Percentiles rank a stretch among this genome's conserved stretches.
These are phyloP conservation scores for Triplophysa rosa DNA, from an alignment of 2,113 vertebrate species.

Conservation along the genomic window DNA sequence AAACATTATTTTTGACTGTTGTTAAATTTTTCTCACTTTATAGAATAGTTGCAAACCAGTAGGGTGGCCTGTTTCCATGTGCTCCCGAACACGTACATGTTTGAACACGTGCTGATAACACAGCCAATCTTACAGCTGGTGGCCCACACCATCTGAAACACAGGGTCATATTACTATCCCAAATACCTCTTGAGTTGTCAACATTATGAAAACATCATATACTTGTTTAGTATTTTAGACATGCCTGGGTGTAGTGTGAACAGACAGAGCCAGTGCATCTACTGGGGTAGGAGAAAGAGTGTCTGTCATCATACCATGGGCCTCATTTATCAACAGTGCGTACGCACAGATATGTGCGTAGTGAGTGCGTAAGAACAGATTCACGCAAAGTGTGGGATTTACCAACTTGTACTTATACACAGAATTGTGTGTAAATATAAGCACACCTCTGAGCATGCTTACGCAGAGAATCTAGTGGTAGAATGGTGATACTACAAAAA, in stretches of 20 bases:
- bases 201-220: not conserved
- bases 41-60: constrained; percentile 91
- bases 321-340: no score
- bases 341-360: no score
- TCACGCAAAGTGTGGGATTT: no score
- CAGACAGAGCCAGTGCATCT: constrained; percentile 80
- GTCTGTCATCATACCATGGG: constrained; percentile 85
- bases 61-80: constrained; percentile 77
- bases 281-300: constrained; percentile 81
- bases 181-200: not conserved
- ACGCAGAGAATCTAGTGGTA: no score
- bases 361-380: no score
- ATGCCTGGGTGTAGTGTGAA: constrained; percentile 89
- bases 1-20: no score
- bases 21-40: constrained; percentile 79
- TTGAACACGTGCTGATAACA: constrained; percentile 78
- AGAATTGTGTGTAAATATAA: no score
- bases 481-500: no score
- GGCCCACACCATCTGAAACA: constrained; percentile 90
- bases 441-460: no score
- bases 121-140: constrained; percentile 85
- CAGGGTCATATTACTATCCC: not conserved
- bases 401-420: no score
- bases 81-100: constrained; percentile 80
- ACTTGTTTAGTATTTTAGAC: not conserved